These are phyloP conservation scores for Perognathus longimembris DNA, from an alignment of 2,113 vertebrate genomes.

Conservation along the genomic window DNA sequence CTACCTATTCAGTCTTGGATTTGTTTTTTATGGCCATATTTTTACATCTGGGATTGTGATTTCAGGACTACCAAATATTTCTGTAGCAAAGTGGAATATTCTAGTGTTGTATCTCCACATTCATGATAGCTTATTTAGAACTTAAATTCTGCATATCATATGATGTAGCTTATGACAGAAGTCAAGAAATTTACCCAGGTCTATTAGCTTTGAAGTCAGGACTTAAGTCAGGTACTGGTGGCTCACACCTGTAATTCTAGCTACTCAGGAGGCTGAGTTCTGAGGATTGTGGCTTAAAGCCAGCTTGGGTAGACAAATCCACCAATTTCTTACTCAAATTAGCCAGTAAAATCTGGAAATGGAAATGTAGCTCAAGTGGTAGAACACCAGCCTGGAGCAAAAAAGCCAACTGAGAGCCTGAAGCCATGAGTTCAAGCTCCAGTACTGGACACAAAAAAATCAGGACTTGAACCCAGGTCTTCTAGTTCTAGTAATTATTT, in stretches of 20 bases:
- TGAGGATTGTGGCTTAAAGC: too few relatives aligned
- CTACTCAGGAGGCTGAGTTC: too few relatives aligned
- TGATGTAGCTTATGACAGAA: conserved; percentile 15
- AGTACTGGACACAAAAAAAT: too few relatives aligned
- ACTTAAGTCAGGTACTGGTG: too few relatives aligned
- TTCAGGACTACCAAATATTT: conserved; percentile 28
- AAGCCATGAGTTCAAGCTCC: too few relatives aligned
- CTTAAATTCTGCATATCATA: neutral
- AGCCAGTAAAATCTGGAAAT: too few relatives aligned
- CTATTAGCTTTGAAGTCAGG: neutral
- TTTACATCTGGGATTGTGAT: conserved; percentile 34
- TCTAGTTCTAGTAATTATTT: neutral
- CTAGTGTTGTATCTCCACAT: neutral
- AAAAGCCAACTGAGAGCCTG: too few relatives aligned
- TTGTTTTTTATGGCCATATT: conserved; percentile 50
- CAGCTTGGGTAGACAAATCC: too few relatives aligned
- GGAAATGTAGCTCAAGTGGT: too few relatives aligned
- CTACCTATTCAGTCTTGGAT: conserved; percentile 22
- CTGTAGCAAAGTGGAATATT: neutral
- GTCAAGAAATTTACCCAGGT: neutral
- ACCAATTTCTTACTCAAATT: too few relatives aligned
- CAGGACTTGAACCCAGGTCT: neutral
- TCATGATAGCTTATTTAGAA: conserved; percentile 34
- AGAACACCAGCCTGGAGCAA: too few relatives aligned
- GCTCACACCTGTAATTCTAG: too few relatives aligned